Base-by-base conservation (phyloP, 2,888 invertebrate genomes). In the Julus scandinavius region DNA sequence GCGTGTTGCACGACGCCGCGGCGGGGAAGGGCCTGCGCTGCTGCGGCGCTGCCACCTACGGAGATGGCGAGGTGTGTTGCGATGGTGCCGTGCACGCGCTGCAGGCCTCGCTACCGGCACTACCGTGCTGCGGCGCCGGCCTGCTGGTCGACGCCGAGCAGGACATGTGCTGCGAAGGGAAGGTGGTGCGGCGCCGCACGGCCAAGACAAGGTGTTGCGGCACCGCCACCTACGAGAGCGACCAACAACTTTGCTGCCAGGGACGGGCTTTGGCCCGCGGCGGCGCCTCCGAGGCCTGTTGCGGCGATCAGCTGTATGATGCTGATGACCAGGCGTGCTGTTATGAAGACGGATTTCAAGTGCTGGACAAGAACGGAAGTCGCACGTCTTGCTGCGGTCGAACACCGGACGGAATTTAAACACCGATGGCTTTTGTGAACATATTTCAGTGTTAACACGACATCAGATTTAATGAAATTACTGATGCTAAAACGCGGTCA, bases 161-260 rank as follows among this genome's bases (percentile, higher is more conserved):
- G 20, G 86, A 86, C 17, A 86, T 86, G 20, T 86, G 86, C 29
- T 86, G 86, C 86, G 17, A 50, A 1, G 86, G 54, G 1, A 13
- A 20, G 17, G 29, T 50, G 45, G 17, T 49, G 45, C 15, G 3
- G n/a, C 17, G 54, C 17, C 86, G 15, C 15, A 17, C 86, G 13
- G 17, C n/a, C n/a, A 5, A 2, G 3, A 49, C 49, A 4, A 11
- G 4, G 29, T 86, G 86, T 20, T 86, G 86, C 50, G 50, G 86
- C 11, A 17, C n/a, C 13, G n/a, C 1, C 13, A 3, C 86, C 17
- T 86, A 86, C 17, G 86, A 86, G 4, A 49, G 13, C 13, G 86
- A 86, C 20, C 50, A n/a, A n/a, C 17, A 86, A 11, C 11, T 86
- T 2, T 86, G 86, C 54, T 86, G 86, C 29, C 45, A 86, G 45